Base-by-base conservation (phyloP, 1,140 invertebrate genomes). In the Pararge aegeria region DNA sequence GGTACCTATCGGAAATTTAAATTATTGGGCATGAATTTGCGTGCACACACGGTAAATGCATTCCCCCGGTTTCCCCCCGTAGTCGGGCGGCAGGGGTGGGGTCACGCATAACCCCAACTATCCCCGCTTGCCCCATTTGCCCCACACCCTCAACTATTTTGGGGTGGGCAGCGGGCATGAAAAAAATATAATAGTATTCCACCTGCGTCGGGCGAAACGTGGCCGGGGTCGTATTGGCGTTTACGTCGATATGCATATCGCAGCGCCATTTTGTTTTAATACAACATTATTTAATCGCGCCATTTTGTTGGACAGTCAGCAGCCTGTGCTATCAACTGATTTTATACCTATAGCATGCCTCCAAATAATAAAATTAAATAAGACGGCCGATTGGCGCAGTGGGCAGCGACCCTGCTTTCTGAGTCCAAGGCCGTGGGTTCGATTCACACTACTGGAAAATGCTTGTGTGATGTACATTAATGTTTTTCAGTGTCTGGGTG, bases 1-100 rank as follows among this genome's bases (percentile, higher is more conserved):
- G 55, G 52, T 64, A 75, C 66, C 67, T 70, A 83, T 79, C 78
- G 76, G 73, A 87, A 87, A 87, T 87, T 87, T 85, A 87, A 83
- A 87, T 87, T 83, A 87, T 87, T 80, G 80, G 70, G 71, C 75
- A 68, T 71, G 74, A 82, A 80, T 81, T 83, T 82, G 80, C 81
- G 82, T 83, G 81, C 82, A 85, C 79, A 83, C 80, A 85, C 67
- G 78, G 69, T 71, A 68, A 70, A 70, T 81, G 75, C 78, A 80
- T 53, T 60, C 67, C 73, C 59, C 64, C 56, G n/a, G 10, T 46
- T 55, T 37, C 51, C 58, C 52, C 51, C 19, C 61, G 50, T 29
- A 54, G 48, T 66, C 78, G 55, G 38, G 60, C 52, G 63, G 59
- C 30, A 44, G 58, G 57, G 51, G 57, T 42, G 64, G 73, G 77